phyloP scores from a whole-genome alignment of 2,113 vertebrate genomes.

The Craseonycteris thonglongyai region DNA sequence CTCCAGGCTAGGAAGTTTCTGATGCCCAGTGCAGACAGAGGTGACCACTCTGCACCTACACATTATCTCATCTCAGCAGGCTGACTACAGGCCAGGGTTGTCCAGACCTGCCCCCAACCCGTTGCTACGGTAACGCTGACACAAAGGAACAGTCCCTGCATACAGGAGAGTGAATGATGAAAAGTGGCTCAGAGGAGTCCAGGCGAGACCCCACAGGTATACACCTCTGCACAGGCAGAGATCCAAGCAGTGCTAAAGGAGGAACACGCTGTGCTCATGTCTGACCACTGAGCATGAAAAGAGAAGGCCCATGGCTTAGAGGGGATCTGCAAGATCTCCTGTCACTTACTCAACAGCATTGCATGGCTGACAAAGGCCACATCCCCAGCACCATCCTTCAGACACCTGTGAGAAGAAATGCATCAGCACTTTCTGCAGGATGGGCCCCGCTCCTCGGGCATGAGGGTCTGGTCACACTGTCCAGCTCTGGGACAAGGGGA shows the following conservation, averaged over 20 bases:
- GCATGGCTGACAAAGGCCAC: constrained; percentile 92
- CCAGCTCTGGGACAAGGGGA: not conserved
- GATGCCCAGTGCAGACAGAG: not conserved
- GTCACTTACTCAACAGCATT: constrained; percentile 83
- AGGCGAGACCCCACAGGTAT: not conserved
- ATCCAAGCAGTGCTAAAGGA: not conserved
- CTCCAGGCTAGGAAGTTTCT: not conserved
- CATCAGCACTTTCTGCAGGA: not conserved
- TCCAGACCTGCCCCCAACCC: not conserved
- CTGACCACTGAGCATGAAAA: not conserved
- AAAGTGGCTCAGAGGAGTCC: not conserved
- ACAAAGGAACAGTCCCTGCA: not conserved
- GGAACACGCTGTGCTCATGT: not conserved
- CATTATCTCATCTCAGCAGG: not conserved
- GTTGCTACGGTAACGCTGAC: not conserved
- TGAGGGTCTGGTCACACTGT: not conserved
- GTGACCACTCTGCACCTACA: not conserved
- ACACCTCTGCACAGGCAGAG: not conserved
- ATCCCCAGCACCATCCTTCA: constrained; percentile 83
- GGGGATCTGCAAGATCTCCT: not conserved
- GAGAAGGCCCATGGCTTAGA: not conserved
- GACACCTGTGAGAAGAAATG: constrained; percentile 81
- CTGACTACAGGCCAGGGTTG: not conserved
- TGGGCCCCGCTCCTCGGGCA: not conserved
- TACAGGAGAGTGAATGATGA: not conserved